Evolutionary conservation across 92 coral and sea anemone genomes (phyloP).

Genomic region (Epizoanthus scotinus): DNA sequence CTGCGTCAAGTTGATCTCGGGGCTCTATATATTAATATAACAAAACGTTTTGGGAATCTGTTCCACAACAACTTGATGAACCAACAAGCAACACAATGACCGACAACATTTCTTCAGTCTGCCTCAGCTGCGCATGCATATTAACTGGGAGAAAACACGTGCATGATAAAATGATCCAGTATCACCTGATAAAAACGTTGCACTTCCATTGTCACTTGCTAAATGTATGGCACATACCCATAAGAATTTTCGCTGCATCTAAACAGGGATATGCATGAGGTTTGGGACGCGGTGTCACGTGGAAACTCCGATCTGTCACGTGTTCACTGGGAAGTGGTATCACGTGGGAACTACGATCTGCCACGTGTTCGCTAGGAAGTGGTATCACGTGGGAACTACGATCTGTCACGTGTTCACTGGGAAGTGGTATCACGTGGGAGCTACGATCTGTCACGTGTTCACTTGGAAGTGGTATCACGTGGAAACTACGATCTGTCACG

Average conservation of each 20-base stretch:
- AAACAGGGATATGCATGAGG: background rate
- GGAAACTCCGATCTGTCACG: background rate
- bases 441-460: background rate
- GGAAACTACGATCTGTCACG: background rate
- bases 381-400: constrained; percentile 11
- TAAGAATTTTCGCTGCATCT: constrained; percentile 2
- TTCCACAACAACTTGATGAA: too few species aligned
- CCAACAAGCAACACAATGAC: too few species aligned
- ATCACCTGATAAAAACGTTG: background rate
- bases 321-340: background rate
- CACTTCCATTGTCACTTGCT: background rate
- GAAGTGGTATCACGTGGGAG: background rate
- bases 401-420: background rate
- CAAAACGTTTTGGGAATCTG: too few species aligned
- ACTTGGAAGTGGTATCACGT: background rate
- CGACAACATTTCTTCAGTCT: too few species aligned
- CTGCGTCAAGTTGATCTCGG: too few species aligned
- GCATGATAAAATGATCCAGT: background rate
- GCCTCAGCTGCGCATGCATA: too few species aligned
- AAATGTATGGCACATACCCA: background rate
- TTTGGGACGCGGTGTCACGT: background rate
- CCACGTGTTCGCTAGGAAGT: background rate
- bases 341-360: background rate
- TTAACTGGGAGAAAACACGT: too few species aligned
- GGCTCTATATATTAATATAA: too few species aligned